phyloP scores from a whole-genome alignment of 2,888 invertebrate species.

The Yponomeuta evonymella region DNA sequence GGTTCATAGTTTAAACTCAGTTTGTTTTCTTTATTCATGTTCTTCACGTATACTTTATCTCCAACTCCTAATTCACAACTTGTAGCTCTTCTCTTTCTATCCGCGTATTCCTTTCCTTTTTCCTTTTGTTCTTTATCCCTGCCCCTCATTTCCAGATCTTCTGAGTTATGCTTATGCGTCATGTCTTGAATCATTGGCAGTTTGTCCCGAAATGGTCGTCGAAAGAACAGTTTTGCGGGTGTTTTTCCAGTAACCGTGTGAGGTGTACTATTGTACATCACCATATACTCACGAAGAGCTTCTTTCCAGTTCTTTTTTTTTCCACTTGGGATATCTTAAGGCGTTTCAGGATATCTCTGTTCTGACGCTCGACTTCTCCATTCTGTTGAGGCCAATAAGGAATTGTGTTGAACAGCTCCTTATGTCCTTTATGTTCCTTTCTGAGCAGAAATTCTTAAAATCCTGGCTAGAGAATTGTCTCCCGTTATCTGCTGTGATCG shows the following conservation, averaged over 20 bases:
- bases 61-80: too few relatives aligned
- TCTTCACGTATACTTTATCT: too few relatives aligned
- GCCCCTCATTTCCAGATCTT: too few relatives aligned
- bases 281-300: conserved; percentile 20
- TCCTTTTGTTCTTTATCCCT: too few relatives aligned
- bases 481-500: too few relatives aligned
- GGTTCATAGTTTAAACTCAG: too few relatives aligned
- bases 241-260: conserved; percentile 16
- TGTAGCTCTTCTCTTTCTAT: too few relatives aligned
- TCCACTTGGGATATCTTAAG: conserved; percentile 17
- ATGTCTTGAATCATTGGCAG: conserved; percentile 9
- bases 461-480: too few relatives aligned
- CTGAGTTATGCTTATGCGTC: too few relatives aligned
- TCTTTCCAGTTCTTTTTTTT: conserved; percentile 21
- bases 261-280: conserved; percentile 20
- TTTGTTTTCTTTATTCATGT: too few relatives aligned
- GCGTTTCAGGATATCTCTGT: conserved; percentile 24
- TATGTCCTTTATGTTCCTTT: conserved; percentile 23
- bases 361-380: conserved; percentile 32
- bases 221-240: conserved; percentile 13
- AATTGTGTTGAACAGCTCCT: conserved; percentile 23
- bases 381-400: conserved; percentile 32
- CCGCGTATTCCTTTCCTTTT: too few relatives aligned
- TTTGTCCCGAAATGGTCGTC: conserved; percentile 14
- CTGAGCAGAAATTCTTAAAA: conserved; percentile 10